These are phyloP conservation scores for Drosophila cardini DNA, from an alignment of 1,140 invertebrate species.

Conservation along the genomic window DNA sequence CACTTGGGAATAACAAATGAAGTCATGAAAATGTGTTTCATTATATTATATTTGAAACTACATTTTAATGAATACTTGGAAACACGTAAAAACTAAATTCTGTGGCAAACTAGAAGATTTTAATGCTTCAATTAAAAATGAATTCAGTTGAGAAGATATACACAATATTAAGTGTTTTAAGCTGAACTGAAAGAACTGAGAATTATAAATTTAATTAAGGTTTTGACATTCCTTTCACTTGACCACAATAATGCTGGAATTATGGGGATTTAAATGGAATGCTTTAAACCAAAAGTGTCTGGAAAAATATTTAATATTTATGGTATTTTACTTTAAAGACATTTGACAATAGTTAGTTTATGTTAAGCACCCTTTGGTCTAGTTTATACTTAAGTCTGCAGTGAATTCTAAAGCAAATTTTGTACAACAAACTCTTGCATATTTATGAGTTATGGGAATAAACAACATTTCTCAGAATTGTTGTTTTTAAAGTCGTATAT, in stretches of 20 bases:
- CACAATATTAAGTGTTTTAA: too few relatives aligned
- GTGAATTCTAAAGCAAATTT: constrained; percentile 2
- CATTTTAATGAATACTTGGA: constrained; percentile 13
- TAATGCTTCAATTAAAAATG: not conserved
- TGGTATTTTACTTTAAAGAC: too few relatives aligned
- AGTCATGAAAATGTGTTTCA: constrained; percentile 1
- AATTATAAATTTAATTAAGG: constrained; percentile 3
- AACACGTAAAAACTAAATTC: constrained; percentile 3
- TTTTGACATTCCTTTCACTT: not conserved
- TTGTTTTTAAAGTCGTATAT: constrained; percentile 7
- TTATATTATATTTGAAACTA: not conserved
- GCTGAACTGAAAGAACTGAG: not conserved
- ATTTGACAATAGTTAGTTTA: too few relatives aligned
- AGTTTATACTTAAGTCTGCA: not conserved
- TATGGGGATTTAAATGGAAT: too few relatives aligned
- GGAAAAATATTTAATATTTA: too few relatives aligned
- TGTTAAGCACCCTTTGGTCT: not conserved
- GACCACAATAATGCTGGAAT: too few relatives aligned
- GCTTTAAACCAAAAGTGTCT: too few relatives aligned
- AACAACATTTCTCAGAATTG: not conserved
- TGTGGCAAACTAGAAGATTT: too few relatives aligned
- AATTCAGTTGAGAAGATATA: too few relatives aligned
- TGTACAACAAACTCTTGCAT: not conserved
- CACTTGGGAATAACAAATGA: constrained; percentile 10
- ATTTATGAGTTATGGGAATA: not conserved